phyloP scores from a whole-genome alignment of 1,140 invertebrate genomes.

The Leptoteleia sp. region DNA sequence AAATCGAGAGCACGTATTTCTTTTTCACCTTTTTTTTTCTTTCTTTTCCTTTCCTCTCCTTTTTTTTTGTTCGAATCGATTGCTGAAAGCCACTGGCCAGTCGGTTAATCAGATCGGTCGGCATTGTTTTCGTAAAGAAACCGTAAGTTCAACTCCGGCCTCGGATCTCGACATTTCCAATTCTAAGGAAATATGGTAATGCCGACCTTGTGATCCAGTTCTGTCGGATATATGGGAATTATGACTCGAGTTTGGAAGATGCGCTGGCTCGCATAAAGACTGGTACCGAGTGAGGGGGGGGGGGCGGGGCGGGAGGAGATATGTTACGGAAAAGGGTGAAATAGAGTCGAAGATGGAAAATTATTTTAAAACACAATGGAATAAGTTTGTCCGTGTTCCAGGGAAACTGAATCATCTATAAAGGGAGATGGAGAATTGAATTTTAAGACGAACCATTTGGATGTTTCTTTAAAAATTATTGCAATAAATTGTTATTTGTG shows the following conservation, averaged over 20 bases:
- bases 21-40: no score
- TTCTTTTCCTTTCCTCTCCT: no score
- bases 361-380: not conserved
- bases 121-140: conserved; percentile 7
- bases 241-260: conserved; percentile 34
- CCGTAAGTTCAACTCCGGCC: not conserved
- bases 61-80: conserved; percentile 34
- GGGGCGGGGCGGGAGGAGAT: not conserved
- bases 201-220: conserved; percentile 52
- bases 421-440: no score
- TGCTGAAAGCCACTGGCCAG: conserved; percentile 6
- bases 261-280: conserved; percentile 22
- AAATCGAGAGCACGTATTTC: conserved; percentile 35
- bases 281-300: not conserved
- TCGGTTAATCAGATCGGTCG: conserved; percentile 11
- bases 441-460: no score
- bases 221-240: conserved; percentile 38
- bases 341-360: not conserved
- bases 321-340: not conserved
- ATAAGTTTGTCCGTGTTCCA: not conserved
- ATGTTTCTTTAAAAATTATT: no score
- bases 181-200: conserved; percentile 41
- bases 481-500: no score
- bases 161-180: not conserved
- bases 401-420: no score